Percentiles rank a stretch among this genome's conserved stretches.
Evolutionary conservation across 2,113 vertebrate species (phyloP).

Genomic region (Trinectes maculatus): DNA sequence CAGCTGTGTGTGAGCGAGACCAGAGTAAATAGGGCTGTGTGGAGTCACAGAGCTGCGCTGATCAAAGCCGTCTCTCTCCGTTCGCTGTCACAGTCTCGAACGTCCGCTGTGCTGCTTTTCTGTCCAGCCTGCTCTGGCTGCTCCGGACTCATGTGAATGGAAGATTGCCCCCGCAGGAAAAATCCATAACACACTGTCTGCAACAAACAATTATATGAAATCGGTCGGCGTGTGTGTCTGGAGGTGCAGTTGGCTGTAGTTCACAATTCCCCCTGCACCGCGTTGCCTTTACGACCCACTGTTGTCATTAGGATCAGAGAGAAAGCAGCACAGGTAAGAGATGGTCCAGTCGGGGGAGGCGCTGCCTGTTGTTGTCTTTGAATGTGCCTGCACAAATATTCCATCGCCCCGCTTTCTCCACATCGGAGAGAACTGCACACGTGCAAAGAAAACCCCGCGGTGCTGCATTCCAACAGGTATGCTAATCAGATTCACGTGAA

Average conservation of each 20-base stretch:
- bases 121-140: constrained; percentile 27
- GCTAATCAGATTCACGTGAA: constrained; percentile 54
- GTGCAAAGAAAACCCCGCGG: constrained; percentile 8
- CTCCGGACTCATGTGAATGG: constrained; percentile 25
- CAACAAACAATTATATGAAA: constrained; percentile 29
- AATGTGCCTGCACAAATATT: constrained; percentile 22
- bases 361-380: constrained; percentile 38
- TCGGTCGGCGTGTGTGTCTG: constrained; percentile 22
- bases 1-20: constrained; percentile 60
- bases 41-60: constrained; percentile 60
- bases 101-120: constrained; percentile 37
- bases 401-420: constrained; percentile 5
- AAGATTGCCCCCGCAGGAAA: constrained; percentile 25
- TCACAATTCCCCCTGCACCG: background rate
- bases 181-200: constrained; percentile 29
- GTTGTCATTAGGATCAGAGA: constrained; percentile 34
- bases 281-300: constrained; percentile 24
- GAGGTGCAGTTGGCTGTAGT: constrained; percentile 22
- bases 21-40: constrained; percentile 68
- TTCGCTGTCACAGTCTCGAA: constrained; percentile 54
- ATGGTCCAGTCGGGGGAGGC: constrained; percentile 23
- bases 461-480: constrained; percentile 47
- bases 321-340: constrained; percentile 27
- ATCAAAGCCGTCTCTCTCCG: constrained; percentile 68
- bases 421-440: constrained; percentile 20